Evolutionary conservation across 2,888 invertebrate species (phyloP).

Genomic region (Acrobasis suavella): DNA sequence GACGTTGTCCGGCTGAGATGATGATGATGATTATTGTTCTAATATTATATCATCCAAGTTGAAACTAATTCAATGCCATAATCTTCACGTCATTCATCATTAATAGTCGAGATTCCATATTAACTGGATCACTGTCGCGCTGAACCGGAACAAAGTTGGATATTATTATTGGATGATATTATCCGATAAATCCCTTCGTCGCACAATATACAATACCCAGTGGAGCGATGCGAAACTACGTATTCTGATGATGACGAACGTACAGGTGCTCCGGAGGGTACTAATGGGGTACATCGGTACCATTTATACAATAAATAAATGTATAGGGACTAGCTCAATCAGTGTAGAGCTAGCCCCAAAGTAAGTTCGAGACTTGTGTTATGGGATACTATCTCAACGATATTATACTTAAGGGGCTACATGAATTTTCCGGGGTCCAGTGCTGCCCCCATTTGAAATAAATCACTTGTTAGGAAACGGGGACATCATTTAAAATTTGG

Average conservation of each 20-base stretch:
- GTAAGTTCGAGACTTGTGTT: neutral
- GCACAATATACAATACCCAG: neutral
- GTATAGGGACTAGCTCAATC: neutral
- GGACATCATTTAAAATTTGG: too few relatives aligned
- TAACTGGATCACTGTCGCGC: neutral
- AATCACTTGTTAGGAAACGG: too few relatives aligned
- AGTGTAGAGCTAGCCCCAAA: neutral
- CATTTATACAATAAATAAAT: too few relatives aligned
- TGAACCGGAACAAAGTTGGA: neutral
- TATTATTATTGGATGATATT: neutral
- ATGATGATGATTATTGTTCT: too few relatives aligned
- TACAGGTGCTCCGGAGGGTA: too few relatives aligned
- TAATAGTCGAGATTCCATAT: neutral
- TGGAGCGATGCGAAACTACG: neutral
- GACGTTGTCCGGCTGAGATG: too few relatives aligned
- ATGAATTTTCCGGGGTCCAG: too few relatives aligned
- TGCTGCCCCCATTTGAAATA: too few relatives aligned
- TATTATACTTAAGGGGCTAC: too few relatives aligned
- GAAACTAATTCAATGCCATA: too few relatives aligned
- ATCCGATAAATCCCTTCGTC: neutral
- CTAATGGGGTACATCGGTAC: too few relatives aligned
- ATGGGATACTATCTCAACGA: neutral
- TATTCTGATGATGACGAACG: neutral
- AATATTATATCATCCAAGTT: too few relatives aligned
- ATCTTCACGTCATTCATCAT: neutral